Evolutionary conservation across 2,888 invertebrate species (phyloP), one percentile per base, ranked within the genome.

Genomic region (Drosophila meridiana): DNA sequence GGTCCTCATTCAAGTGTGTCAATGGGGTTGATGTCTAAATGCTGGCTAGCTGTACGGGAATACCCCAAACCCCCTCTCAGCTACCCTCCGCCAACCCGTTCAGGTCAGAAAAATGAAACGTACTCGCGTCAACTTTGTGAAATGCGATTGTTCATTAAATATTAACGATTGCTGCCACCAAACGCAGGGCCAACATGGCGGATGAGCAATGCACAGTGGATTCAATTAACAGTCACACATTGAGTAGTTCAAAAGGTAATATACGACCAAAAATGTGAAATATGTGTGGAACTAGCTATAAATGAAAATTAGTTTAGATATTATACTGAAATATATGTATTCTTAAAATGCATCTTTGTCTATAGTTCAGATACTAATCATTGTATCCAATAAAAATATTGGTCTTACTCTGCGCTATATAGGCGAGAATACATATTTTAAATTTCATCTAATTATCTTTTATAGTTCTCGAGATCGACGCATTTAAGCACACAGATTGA

Each of bases 141-240:
- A 89, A 81, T 78, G 83, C 78, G 80, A 84, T 82, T 86, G 90
- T 77, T 85, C 87, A 91, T 92, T 87, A 92, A 92, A 91, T 91
- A 92, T 92, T 92, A 89, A 92, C 90, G 89, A 90, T 80, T 72
- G 40, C 50, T 38, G 32, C 55, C 53, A 38, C 30, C 48, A 63
- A 59, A 30, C 38, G 40, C 32, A 26, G 56, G 47, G 59, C 45
- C 47, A 42, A 63, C 63, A n/a, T 48, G 34, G 53, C 48, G 75
- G 62, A 63, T 50, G 80, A 64, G 52, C 69, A 62, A 36, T 45
- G 56, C 32, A 61, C 28, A 38, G 36, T 50, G 32, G 69, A 32
- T 26, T 36, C 6, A 42, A 42, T 38, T 59, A 40, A 40, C 28
- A 55, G 14, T 7, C 36, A 13, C 14, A 14, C 1, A 28, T 6